Base-by-base conservation (phyloP, 2,797 vertebrate species). In the Malacoctenus gilli region DNA sequence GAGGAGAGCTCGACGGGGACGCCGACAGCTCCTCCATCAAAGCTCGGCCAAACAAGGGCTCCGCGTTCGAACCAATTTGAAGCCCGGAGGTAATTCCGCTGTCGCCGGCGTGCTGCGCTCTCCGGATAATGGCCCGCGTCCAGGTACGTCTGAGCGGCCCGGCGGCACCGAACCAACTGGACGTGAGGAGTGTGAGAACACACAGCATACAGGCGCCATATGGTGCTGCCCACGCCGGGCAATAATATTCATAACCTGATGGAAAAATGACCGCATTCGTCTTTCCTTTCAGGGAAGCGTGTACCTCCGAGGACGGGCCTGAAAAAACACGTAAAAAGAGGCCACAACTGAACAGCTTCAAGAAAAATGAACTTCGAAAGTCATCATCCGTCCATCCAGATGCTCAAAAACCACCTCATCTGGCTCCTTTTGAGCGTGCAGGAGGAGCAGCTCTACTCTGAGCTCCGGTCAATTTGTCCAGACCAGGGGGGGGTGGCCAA, bases 101-200 rank as follows among this genome's bases (percentile, higher is more conserved):
- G 74, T 62, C 51, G 65, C 66, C 73, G 59, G 70, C 59, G 4
- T 41, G 52, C 54, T 73, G 40, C 11, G 18, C 62, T 77, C 68
- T 54, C 50, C 80, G 71, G 61, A 83, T 84, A 76, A 87, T 87
- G 81, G 77, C 69, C 59, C 39, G 40, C 30, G 64, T 86, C 73
- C 69, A 86, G 72, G 75, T 83, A 75, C 53, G 63, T 75, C 13
- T 59, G 68, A 80, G 59, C 71, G 76, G 68, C 59, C 77, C 47
- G 78, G 63, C 79, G 68, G 72, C 77, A 74, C 16, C 65, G 36
- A 66, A 79, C 82, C 84, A 83, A 79, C 69, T 85, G 80, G 83
- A 67, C 47, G 13, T 65, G 37, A 34, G 63, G 21, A 59, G 70
- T 3, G 43, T 47, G 75, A 69, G 59, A 79, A 72, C 61, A 72